Base-by-base conservation (phyloP, 2,888 invertebrate species). In the Euproctis similis region DNA sequence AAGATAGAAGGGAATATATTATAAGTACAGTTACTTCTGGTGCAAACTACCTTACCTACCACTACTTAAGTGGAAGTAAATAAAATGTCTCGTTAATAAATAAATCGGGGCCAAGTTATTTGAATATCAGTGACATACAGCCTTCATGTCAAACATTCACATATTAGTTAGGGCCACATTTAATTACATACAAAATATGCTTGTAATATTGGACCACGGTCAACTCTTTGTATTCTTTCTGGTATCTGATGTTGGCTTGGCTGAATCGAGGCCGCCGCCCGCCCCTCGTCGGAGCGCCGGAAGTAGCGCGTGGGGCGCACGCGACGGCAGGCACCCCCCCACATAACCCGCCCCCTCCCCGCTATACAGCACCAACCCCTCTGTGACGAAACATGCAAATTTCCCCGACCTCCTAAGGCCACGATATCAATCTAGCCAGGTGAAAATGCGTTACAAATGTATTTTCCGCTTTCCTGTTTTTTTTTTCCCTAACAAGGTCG, bases 321-420 rank as follows among this genome's bases (percentile, higher is more conserved):
- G 76, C 77, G 76, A 77, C 64, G 53, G 31, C 46, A 33, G 23
- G 32, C 17, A 32, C 20, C 28, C 48, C 43, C 31, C 29, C 13
- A 10, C 26, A 36, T 27, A 26, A 31, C 29, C 26, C 7, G 24
- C 28, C 29, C 33, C 26, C 30, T 30, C 26, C 30, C 24, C 34
- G 24, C 20, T 26, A 22, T 23, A n/a, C 38, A 24, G 28, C 26
- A 28, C 20, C 31, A 30, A 24, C 45, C 52, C 42, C 50, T 40
- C 53, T 60, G 62, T 73, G 73, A 67, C 70, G 74, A 72, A 68
- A 70, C 75, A 75, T 75, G 75, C 74, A 74, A 74, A 75, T 75
- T 72, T 63, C 49, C 51, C 46, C 56, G 57, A 66, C 64, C 60
- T 64, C 62, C 53, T 62, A 55, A 59, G 53, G 54, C 60, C 48